Conservation (phyloP, 2,113 vertebrate species). For the Lepisosteus oculatus region DNA sequence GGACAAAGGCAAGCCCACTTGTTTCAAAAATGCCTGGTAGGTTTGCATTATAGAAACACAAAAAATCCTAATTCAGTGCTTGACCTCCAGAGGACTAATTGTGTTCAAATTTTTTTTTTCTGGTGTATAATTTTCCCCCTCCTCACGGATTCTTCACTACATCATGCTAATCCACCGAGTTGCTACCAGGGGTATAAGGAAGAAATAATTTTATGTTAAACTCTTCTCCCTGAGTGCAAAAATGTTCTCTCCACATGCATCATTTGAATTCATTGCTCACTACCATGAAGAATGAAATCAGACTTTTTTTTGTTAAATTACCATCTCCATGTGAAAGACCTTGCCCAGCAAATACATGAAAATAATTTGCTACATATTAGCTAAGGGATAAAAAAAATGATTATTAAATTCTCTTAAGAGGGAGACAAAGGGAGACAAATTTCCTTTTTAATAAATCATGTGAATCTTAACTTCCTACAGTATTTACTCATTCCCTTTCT, state of each 20-base stretch:
- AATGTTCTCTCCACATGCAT: constrained; percentile 35
- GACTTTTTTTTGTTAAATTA: constrained; percentile 36
- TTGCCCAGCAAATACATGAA: constrained; percentile 39
- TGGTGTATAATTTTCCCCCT: constrained; percentile 37
- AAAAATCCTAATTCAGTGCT: constrained; percentile 37
- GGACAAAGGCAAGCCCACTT: too few species aligned
- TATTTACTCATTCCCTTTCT: constrained; percentile 11
- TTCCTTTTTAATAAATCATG: constrained; percentile 57
- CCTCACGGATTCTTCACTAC: constrained; percentile 32
- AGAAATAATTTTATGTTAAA: constrained; percentile 46
- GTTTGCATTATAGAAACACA: constrained; percentile 22
- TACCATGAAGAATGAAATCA: constrained; percentile 39
- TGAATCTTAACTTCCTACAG: constrained; percentile 43
- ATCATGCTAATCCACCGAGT: constrained; percentile 42
- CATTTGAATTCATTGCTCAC: constrained; percentile 51
- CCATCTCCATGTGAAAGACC: constrained; percentile 38
- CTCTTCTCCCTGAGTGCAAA: constrained; percentile 28
- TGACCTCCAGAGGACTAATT: constrained; percentile 34
- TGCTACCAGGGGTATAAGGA: constrained; percentile 38
- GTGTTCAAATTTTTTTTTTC: constrained; percentile 15
- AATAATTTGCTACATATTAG: constrained; percentile 52
- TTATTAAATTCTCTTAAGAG: constrained; percentile 52
- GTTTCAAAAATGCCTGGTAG: too few species aligned
- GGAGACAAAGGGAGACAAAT: constrained; percentile 50
- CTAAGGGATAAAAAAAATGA: constrained; percentile 47